phyloP scores from a whole-genome alignment of 2,888 invertebrate genomes.

The Platycnemis pennipes region DNA sequence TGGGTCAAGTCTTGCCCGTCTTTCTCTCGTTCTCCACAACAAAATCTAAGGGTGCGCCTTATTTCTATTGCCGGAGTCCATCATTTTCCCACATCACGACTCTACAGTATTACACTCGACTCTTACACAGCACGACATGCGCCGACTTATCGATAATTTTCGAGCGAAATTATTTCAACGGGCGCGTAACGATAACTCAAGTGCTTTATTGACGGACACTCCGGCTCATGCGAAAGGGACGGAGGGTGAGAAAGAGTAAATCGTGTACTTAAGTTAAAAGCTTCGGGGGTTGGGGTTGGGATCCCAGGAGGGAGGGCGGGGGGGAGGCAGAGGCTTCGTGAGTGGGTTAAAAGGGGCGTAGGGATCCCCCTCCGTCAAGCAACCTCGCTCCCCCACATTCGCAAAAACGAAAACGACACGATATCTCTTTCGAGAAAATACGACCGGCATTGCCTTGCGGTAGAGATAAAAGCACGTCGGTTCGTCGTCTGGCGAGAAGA shows the following conservation, averaged over 20 bases:
- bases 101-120: not conserved
- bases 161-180: slow-evolving; percentile 18
- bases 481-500: not conserved
- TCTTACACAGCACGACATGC: not conserved
- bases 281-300: slow-evolving; percentile 2
- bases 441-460: slow-evolving; percentile 49
- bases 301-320: not conserved
- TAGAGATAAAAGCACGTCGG: slow-evolving; percentile 56
- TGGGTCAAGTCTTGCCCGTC: too few species aligned
- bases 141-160: slow-evolving; percentile 16
- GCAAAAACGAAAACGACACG: slow-evolving; percentile 66
- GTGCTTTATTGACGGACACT: slow-evolving; percentile 42
- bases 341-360: not conserved
- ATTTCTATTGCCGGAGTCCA: not conserved
- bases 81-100: not conserved
- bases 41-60: too few species aligned
- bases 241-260: slow-evolving; percentile 23
- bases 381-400: slow-evolving; percentile 22
- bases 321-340: not conserved
- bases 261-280: slow-evolving; percentile 55
- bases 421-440: slow-evolving; percentile 65
- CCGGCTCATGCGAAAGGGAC: not conserved
- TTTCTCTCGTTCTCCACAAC: too few species aligned
- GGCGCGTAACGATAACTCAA: slow-evolving; percentile 48
- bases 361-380: not conserved